Evolutionary conservation across 2,888 invertebrate genomes (phyloP), one percentile per base, ranked within the genome.

Genomic region (Troides helena): DNA sequence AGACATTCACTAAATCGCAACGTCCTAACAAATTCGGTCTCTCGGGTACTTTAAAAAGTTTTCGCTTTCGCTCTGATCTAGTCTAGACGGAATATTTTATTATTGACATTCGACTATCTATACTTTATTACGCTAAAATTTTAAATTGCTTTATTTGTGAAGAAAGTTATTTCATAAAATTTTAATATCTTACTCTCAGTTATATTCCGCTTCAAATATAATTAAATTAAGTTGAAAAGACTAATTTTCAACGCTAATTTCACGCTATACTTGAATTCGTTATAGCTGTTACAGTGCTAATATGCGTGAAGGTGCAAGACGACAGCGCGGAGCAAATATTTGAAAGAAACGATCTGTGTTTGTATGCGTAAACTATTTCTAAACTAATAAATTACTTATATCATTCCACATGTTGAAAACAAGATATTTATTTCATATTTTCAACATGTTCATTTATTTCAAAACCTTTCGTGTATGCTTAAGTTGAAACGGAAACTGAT

Each of bases 11-110:
- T 83, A 82, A 85, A 81, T 88, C 81, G 81, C 79, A 78, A 80
- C 79, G 77, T 78, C 77, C 82, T 84, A 82, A 87, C 87, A 87
- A 88, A 89, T 88, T 86, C 85, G 85, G 84, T 86, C 88, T 83
- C 85, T 76, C 81, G 86, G 84, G 86, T 83, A 80, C 82, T 84
- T 81, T 84, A 77, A 78, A 83, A 88, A 86, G 81, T 84, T 89
- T 84, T 81, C 77, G 77, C 75, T 74, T 79, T 79, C 74, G 74
- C 77, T 72, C 75, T 80, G 83, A 84, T 83, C 77, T 81, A 77
- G 85, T 88, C 87, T 87, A 89, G 87, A 88, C 85, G 65, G 77
- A 80, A 81, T 83, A 80, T 79, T 83, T 81, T 81, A 80, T 77
- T 80, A 78, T 77, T 75, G 75, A 77, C 73, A 30, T 70, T 64